Evolutionary conservation across 2,888 invertebrate species (phyloP).

Genomic region (Leptodirus hochenwartii): DNA sequence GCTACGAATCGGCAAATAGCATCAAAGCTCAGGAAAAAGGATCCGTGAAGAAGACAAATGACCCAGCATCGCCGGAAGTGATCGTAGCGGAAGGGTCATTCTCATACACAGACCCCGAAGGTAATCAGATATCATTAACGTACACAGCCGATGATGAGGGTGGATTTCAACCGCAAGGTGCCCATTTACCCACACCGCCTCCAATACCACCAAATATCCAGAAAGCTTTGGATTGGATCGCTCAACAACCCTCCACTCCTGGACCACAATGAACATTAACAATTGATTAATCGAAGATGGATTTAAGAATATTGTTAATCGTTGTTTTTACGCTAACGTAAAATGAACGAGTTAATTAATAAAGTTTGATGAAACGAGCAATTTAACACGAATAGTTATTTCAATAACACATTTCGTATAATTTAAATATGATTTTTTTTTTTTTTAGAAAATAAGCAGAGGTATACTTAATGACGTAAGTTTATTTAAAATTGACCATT

Average conservation of each 20-base stretch:
- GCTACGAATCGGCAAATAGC: slow-evolving; percentile 66
- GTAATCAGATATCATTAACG: slow-evolving; percentile 45
- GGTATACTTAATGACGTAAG: no score
- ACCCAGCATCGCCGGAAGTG: slow-evolving; percentile 46
- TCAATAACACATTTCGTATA: no score
- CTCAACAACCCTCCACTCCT: slow-evolving; percentile 39
- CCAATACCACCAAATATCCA: slow-evolving; percentile 57
- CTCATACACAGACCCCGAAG: slow-evolving; percentile 52
- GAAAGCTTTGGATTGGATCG: slow-evolving; percentile 52
- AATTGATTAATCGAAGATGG: no score
- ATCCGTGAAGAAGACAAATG: slow-evolving; percentile 50
- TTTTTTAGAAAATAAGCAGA: no score
- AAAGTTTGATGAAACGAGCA: no score
- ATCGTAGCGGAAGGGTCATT: slow-evolving; percentile 47
- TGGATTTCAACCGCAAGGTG: slow-evolving; percentile 39
- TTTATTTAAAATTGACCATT: no score
- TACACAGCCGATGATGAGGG: slow-evolving; percentile 57
- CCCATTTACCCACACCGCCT: slow-evolving; percentile 59
- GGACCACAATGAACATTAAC: no score
- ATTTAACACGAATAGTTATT: no score
- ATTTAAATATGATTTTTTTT: no score
- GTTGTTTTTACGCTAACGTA: no score
- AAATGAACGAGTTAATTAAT: no score
- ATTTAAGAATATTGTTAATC: no score
- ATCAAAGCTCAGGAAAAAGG: slow-evolving; percentile 67